Evolutionary conservation across 1,140 invertebrate genomes (phyloP), one percentile per base, ranked within the genome.

Genomic region (Drosophila prosaltans): DNA sequence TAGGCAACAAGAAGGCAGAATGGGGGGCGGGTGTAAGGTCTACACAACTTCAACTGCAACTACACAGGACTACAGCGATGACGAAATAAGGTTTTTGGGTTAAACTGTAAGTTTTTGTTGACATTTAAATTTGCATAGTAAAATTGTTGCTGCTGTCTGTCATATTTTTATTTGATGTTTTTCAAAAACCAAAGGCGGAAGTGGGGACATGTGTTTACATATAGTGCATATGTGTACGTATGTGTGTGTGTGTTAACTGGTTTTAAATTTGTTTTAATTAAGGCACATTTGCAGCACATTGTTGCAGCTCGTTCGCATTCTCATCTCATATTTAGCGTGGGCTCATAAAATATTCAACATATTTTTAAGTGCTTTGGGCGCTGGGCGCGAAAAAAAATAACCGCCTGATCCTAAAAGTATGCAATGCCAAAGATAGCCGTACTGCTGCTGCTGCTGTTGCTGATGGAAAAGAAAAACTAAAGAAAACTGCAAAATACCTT

Each of bases 231-330:
- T 36, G 48, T 71, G 48, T 45, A 54, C 59, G 40, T 61, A 26
- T 65, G 43, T 66, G 54, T 43, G 43, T 74, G 83, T 88, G 69
- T 74, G 78, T 83, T 88, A 89, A 88, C 80, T 78, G 83, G 84
- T 89, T 89, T 88, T 88, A 88, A 88, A 88, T 83, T 88, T 88
- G 83, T 88, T 88, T 88, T 88, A 88, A 88, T 88, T 88, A 88
- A 68, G 68, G 51, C 76, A 40, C 59, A 71, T 70, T 77, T 82
- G 81, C 82, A 81, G 81, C 82, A 81, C 65, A 83, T 80, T 77
- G 76, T 69, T 74, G n/a, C 75, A 60, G 59, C 67, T 55, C 28
- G 57, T 40, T 30, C 39, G n/a, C 32, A 30, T 40, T 67, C 45
- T 48, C 39, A 43, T 30, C 73, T 24, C 67, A 51, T 68, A 70